phyloP scores from a whole-genome alignment of 2,113 vertebrate genomes.

The Ailurus styani region DNA sequence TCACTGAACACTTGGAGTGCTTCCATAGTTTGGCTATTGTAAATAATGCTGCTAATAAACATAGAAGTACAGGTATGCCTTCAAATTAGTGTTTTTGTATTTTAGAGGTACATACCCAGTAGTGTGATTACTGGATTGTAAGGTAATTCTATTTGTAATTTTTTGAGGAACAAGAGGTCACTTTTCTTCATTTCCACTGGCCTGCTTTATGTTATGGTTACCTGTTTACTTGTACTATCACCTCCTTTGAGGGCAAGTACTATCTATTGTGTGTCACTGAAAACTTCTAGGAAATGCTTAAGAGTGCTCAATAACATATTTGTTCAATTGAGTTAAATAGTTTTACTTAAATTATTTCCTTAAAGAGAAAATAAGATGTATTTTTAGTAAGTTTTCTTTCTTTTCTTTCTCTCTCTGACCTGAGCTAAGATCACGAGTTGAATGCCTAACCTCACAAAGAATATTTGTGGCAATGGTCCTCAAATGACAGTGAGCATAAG shows the following conservation, averaged over 20 bases:
- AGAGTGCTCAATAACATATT: not conserved
- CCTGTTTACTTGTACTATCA: not conserved
- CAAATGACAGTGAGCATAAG: not conserved
- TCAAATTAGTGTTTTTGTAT: not conserved
- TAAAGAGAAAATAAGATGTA: not conserved
- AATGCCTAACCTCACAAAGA: too few relatives aligned
- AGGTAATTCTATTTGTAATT: not conserved
- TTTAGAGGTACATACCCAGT: not conserved
- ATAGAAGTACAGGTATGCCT: not conserved
- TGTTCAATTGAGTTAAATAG: not conserved
- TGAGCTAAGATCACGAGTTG: too few relatives aligned
- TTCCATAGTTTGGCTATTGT: not conserved
- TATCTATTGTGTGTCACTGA: not conserved
- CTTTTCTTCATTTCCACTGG: not conserved
- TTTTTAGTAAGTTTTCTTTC: not conserved
- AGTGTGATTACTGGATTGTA: not conserved
- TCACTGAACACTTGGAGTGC: not conserved
- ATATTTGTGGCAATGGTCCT: not conserved
- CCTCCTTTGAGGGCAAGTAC: not conserved
- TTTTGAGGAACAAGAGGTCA: not conserved
- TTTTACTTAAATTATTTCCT: slow-evolving; percentile 26
- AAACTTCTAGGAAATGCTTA: not conserved
- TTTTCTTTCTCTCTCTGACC: not conserved
- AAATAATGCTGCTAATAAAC: not conserved
- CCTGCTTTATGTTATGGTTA: not conserved